Conservation (phyloP, 2,797 vertebrate genomes). For the Ctenochaetus hawaiiensis region DNA sequence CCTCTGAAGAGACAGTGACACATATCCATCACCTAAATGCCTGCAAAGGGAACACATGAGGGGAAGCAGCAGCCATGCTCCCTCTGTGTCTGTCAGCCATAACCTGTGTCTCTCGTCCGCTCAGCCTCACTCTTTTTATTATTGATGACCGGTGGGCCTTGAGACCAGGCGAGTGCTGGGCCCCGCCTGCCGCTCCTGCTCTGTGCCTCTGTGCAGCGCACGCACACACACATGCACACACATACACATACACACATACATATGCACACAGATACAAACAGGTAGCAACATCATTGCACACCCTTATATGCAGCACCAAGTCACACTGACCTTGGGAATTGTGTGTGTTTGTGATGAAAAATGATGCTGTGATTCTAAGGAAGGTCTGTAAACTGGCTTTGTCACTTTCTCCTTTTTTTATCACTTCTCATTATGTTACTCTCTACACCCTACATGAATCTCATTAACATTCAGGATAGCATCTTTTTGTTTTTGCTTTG, state of each 20-base stretch:
- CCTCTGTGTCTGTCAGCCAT: slow-evolving; percentile 31
- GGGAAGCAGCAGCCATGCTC: slow-evolving; percentile 11
- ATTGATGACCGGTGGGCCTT: slow-evolving; percentile 73
- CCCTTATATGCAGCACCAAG: slow-evolving; percentile 33
- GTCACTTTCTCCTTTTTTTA: slow-evolving; percentile 20
- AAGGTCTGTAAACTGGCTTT: slow-evolving; percentile 25
- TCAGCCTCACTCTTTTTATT: slow-evolving; percentile 58
- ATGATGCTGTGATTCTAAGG: slow-evolving; percentile 17
- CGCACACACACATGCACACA: not conserved
- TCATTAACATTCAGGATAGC: not conserved
- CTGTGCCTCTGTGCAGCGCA: not conserved
- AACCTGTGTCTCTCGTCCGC: slow-evolving; percentile 37
- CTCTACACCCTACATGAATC: slow-evolving; percentile 4
- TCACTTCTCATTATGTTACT: slow-evolving; percentile 14
- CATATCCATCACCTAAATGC: slow-evolving; percentile 36
- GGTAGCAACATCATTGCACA: slow-evolving; percentile 7
- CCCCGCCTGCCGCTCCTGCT: slow-evolving; percentile 31
- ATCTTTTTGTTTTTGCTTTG: slow-evolving; percentile 19
- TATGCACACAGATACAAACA: no score
- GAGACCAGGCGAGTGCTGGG: slow-evolving; percentile 37
- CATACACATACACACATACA: slow-evolving; percentile 4
- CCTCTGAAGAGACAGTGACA: slow-evolving; percentile 46
- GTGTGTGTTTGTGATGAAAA: slow-evolving; percentile 5
- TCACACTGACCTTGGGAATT: slow-evolving; percentile 56
- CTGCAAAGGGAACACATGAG: slow-evolving; percentile 1